These are phyloP conservation scores for Cyprinodon variegatus DNA, from an alignment of 2,113 vertebrate species.

Conservation along the genomic window DNA sequence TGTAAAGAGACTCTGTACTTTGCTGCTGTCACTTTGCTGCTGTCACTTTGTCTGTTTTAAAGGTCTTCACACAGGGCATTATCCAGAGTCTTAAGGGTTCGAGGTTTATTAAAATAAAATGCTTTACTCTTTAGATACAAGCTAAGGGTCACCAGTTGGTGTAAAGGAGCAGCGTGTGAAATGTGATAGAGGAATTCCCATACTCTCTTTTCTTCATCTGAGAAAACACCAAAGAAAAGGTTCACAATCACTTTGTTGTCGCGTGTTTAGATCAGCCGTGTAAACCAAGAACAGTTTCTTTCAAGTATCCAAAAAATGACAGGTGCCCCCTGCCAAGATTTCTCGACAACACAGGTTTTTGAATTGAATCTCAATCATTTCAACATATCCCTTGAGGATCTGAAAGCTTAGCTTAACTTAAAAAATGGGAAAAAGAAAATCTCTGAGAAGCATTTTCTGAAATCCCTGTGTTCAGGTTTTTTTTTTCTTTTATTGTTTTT, in stretches of 20 bases:
- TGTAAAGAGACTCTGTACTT: slow-evolving; percentile 12
- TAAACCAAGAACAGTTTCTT: slow-evolving; percentile 46
- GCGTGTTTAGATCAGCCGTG: slow-evolving; percentile 56
- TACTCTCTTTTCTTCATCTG: slow-evolving; percentile 37
- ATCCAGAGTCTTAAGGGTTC: slow-evolving; percentile 15
- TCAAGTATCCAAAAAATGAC: slow-evolving; percentile 36
- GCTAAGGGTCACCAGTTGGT: slow-evolving; percentile 23
- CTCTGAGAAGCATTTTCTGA: slow-evolving; percentile 77
- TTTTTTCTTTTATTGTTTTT: slow-evolving; percentile 70
- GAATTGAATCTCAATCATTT: slow-evolving; percentile 77
- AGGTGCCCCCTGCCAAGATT: slow-evolving; percentile 63
- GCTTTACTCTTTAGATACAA: slow-evolving; percentile 17
- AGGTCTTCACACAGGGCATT: slow-evolving; percentile 7
- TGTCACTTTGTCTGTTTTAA: slow-evolving; percentile 24
- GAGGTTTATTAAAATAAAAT: slow-evolving; percentile 10
- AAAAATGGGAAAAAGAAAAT: slow-evolving; percentile 49
- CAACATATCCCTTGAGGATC: slow-evolving; percentile 72
- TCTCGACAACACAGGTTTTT: slow-evolving; percentile 63
- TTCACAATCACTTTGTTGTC: slow-evolving; percentile 56
- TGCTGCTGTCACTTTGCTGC: slow-evolving; percentile 17
- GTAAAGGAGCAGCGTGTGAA: slow-evolving; percentile 36
- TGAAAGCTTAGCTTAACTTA: slow-evolving; percentile 71
- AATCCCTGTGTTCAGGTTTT: slow-evolving; percentile 62
- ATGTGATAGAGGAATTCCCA: slow-evolving; percentile 50
- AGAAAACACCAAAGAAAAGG: slow-evolving; percentile 53